Conservation (phyloP, 2,888 invertebrate genomes). For the Hybos culiciformis region DNA sequence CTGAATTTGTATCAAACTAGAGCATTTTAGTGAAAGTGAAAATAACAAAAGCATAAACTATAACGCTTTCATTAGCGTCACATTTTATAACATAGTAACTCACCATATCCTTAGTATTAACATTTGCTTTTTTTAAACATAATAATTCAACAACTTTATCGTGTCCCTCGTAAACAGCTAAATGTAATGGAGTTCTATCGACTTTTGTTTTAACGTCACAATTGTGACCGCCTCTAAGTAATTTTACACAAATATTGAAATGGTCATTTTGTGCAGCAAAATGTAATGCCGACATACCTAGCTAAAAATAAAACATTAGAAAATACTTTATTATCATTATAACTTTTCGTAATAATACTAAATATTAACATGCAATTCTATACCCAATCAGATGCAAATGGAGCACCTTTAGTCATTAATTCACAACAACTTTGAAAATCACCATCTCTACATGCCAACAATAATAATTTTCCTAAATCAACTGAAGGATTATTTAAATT, state of each 20-base stretch:
- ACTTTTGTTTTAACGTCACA: conserved; percentile 85
- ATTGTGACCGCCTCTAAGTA: conserved; percentile 74
- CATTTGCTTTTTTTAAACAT: conserved; percentile 52
- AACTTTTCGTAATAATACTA: neutral
- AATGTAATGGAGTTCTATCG: conserved; percentile 80
- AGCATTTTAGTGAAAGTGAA: no score
- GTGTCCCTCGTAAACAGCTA: conserved; percentile 78
- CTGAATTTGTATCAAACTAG: no score
- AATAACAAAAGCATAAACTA: no score
- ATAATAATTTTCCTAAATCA: conserved; percentile 72
- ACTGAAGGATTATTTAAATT: no score
- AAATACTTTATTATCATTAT: neutral
- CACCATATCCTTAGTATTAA: conserved; percentile 68
- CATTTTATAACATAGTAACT: conserved; percentile 13
- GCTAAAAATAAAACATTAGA: conserved; percentile 36
- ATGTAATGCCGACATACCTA: conserved; percentile 82
- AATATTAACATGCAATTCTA: conserved; percentile 9
- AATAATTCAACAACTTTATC: conserved; percentile 55
- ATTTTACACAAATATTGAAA: conserved; percentile 60
- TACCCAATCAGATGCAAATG: conserved; percentile 89
- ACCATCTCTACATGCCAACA: conserved; percentile 66
- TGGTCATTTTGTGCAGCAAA: conserved; percentile 74
- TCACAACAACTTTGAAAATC: conserved; percentile 60
- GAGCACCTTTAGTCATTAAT: conserved; percentile 74
- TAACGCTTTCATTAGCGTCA: no score